Base-by-base conservation (phyloP, 2,888 invertebrate genomes). In the Iselma pallidipennis region DNA sequence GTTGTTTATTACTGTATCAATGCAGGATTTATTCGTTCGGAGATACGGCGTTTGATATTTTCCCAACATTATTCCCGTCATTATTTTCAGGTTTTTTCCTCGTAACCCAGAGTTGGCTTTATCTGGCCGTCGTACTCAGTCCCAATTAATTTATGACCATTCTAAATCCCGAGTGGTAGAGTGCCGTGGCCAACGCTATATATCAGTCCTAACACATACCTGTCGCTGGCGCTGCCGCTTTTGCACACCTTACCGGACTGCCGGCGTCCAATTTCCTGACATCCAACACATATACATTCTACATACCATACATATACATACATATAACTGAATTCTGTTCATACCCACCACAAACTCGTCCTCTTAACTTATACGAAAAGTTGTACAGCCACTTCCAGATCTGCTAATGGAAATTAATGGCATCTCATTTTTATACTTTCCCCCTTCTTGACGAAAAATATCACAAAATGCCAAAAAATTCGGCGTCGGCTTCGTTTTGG, bases 341-440 rank as follows among this genome's bases (percentile, higher is more conserved):
- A 37, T 37, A 16, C 37, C 4, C n/a, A 50, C 33, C 58, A 55
- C 56, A 54, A 58, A 62, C 57, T 55, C 57, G 42, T 53, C 58
- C 59, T 59, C 55, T 63, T 70, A 66, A 71, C 66, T 70, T 70
- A 71, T 65, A 66, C 60, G 59, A 63, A 55, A 67, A 71, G 66
- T 70, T 70, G 67, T 70, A 66, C 62, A 63, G 68, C 70, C 70
- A 70, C 67, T 70, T 70, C 67, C 68, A 70, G 70, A 49, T 49
- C 37, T 50, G n/a, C 63, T 71, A 68, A 70, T 70, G 70, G 66
- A 68, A 69, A 71, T 70, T 69, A 71, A 71, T 71, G 70, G 70
- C 57, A 31, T 31, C 42, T 10, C 42, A 42, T 42, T 42, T 42
- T 37, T 37, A 37, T 37, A 37, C 31, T 5, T 37, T 9, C 10